Conservation (phyloP, 2,797 vertebrate genomes). For the Lutjanus campechanus region DNA sequence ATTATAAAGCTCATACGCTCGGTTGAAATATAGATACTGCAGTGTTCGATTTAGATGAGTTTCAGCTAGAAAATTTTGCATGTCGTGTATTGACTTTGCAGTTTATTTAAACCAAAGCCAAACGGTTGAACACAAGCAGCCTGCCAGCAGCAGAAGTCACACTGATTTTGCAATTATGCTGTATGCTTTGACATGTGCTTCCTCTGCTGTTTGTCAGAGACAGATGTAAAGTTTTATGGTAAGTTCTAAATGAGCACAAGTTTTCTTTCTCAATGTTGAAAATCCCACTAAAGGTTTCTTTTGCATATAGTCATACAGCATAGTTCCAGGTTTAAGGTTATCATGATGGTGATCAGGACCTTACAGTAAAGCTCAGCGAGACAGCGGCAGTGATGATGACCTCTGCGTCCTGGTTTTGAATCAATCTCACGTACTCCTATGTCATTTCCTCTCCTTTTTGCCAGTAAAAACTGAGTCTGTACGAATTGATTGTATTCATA, state of each 20-base stretch:
- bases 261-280: neutral
- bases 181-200: conserved; percentile 11
- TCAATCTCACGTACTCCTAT: neutral
- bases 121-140: neutral
- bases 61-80: conserved; percentile 32
- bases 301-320: neutral
- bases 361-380: conserved; percentile 4
- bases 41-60: conserved; percentile 17
- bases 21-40: conserved; percentile 10
- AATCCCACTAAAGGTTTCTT: conserved; percentile 3
- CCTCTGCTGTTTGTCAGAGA: conserved; percentile 9
- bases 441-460: neutral
- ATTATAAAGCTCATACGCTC: conserved; percentile 17
- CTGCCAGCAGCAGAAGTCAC: conserved; percentile 17
- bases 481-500: conserved; percentile 7
- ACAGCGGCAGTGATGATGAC: neutral
- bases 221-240: neutral
- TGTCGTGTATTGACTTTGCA: conserved; percentile 32
- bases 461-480: conserved; percentile 19
- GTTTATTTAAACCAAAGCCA: conserved; percentile 35
- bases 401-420: neutral
- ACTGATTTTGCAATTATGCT: neutral
- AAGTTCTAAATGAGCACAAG: neutral
- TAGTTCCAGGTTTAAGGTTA: neutral
- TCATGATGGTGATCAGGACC: neutral